Base-by-base conservation (phyloP, 2,888 invertebrate genomes). In the Nezara viridula region DNA sequence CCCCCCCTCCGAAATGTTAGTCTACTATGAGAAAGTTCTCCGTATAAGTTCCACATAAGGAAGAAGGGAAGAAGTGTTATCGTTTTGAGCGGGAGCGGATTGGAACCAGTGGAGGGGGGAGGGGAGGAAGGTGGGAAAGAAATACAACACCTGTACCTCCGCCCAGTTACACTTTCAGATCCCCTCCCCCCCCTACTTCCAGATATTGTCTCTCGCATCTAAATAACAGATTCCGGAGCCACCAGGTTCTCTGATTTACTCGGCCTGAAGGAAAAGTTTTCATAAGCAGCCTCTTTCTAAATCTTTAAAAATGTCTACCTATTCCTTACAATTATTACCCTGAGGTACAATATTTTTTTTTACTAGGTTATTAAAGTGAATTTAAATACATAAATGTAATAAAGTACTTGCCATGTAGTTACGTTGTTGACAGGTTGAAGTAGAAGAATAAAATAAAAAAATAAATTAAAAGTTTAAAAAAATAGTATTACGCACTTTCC, bases 191-290 rank as follows among this genome's bases (percentile, higher is more conserved):
- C 66, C 37, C 66, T 32, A 73, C 66, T 73, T 21, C 6, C 27
- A 73, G 66, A 73, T 73, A 73, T 73, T 73, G 66, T 73, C 66
- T 73, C 66, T 73, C 27, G 27, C 66, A 73, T 73, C 66, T 73
- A 73, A 73, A 73, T 73, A 73, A 73, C 66, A 73, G 66, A 73
- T 73, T 27, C 66, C 6, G 6, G 32, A 14, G 32, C 66, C 16
- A 32, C 66, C 5, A 6, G n/a, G n/a, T 27, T 0, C 19, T 7
- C 66, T 73, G 66, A 73, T 73, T 73, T 73, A 37, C 32, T 37
- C 66, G 21, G 21, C 37, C 66, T 73, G 1, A 37, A 37, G 66
- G 32, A 73, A 73, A 73, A 73, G 66, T 73, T 73, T 73, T 73
- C 66, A 16, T 73, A 73, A 73, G 66, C 37, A 73, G 32, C 21